Evolutionary conservation across 2,113 vertebrate species (phyloP).

Genomic region (Mesocricetus auratus): DNA sequence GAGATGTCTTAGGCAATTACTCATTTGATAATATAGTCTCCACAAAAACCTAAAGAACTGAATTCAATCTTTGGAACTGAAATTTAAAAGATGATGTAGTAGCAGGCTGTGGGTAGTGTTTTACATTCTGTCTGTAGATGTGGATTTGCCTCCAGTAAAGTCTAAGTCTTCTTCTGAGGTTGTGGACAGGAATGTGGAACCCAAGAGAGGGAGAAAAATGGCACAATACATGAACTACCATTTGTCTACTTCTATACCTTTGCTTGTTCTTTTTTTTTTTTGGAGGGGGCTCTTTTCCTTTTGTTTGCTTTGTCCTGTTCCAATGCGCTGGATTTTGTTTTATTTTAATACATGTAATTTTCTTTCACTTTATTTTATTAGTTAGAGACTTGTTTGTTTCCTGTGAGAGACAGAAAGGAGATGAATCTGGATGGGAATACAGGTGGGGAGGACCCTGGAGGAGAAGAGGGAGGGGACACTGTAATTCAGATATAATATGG

Average conservation of each 20-base stretch:
- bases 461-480: background rate
- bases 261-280: background rate
- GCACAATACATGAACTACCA: background rate
- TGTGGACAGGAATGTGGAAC: too few relatives aligned
- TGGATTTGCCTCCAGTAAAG: too few relatives aligned
- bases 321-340: background rate
- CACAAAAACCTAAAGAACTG: background rate
- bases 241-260: background rate
- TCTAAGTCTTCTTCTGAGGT: too few relatives aligned
- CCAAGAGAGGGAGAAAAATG: too few relatives aligned
- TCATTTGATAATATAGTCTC: background rate
- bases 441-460: background rate
- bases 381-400: background rate
- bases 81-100: background rate
- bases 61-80: background rate
- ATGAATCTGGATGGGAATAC: background rate
- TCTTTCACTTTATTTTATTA: background rate
- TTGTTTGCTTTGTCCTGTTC: background rate
- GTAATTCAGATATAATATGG: background rate
- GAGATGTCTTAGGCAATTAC: background rate
- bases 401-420: background rate
- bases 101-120: too few relatives aligned
- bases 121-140: too few relatives aligned
- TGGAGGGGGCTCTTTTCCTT: too few relatives aligned
- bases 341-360: background rate